Percentiles rank a stretch among this genome's conserved stretches.
Conservation (phyloP, 2,797 vertebrate genomes). For the Gouania willdenowi region DNA sequence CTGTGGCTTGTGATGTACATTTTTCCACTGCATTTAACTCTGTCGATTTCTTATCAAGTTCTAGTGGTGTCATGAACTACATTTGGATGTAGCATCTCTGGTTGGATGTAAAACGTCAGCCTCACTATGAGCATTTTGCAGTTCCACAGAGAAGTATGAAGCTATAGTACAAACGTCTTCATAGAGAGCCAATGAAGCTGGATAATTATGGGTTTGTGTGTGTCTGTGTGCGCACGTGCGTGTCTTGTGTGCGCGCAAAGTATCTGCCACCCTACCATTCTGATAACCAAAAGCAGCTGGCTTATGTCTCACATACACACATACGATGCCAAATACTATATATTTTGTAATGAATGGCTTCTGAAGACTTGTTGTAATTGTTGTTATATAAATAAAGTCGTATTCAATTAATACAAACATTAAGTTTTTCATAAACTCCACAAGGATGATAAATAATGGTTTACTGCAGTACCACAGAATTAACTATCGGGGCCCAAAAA, state of each 20-base stretch:
- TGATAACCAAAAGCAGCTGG: slow-evolving; percentile 78
- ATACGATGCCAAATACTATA: slow-evolving; percentile 1
- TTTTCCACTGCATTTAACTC: slow-evolving; percentile 7
- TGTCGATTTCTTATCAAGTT: slow-evolving; percentile 3
- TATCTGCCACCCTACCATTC: slow-evolving; percentile 76
- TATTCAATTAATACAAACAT: too few species aligned
- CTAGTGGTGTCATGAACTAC: too few species aligned
- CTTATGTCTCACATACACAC: slow-evolving; percentile 50
- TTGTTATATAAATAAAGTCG: too few species aligned
- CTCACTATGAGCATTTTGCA: slow-evolving; percentile 12
- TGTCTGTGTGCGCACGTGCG: too few species aligned
- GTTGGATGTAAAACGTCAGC: background rate
- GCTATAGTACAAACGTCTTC: slow-evolving; percentile 42
- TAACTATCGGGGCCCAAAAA: too few species aligned
- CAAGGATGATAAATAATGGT: too few species aligned
- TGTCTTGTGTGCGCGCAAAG: slow-evolving; percentile 7
- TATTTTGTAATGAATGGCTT: too few species aligned
- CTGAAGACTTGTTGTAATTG: too few species aligned
- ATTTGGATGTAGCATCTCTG: too few species aligned
- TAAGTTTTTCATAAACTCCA: too few species aligned
- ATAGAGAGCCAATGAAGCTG: slow-evolving; percentile 46
- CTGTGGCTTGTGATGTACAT: slow-evolving; percentile 33
- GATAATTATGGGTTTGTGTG: slow-evolving; percentile 70
- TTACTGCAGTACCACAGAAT: too few species aligned
- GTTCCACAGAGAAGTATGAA: slow-evolving; percentile 40